Conservation (phyloP, 2,113 vertebrate genomes). For the Glareola pratincola region DNA sequence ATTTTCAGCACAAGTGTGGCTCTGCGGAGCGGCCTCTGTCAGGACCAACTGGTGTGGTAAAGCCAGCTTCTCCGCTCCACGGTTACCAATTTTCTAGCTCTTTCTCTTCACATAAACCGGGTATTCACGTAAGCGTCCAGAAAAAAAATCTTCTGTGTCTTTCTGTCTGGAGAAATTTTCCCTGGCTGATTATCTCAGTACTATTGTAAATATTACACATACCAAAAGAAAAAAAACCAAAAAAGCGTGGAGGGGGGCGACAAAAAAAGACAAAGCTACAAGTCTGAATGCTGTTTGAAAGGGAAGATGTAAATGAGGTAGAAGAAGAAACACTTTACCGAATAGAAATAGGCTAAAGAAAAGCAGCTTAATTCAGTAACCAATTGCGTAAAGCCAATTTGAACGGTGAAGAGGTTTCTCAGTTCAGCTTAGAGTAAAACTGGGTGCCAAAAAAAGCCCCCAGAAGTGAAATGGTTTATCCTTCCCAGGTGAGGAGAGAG, state of each 20-base stretch:
- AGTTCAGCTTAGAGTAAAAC: background rate
- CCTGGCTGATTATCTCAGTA: background rate
- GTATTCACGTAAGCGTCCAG: background rate
- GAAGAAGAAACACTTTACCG: background rate
- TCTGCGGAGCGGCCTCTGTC: background rate
- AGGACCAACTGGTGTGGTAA: background rate
- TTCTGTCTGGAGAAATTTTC: background rate
- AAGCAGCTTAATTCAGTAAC: constrained; percentile 11
- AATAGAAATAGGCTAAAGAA: background rate
- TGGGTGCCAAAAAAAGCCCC: rapidly evolving
- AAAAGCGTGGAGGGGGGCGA: no score
- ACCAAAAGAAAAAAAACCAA: background rate
- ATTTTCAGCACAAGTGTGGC: background rate
- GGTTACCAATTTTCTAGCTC: background rate
- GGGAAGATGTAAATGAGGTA: background rate
- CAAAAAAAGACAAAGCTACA: background rate
- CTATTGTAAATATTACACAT: background rate
- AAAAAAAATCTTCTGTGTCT: background rate
- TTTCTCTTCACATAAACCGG: background rate
- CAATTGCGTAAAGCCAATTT: background rate
- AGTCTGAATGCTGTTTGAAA: background rate
- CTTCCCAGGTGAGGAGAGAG: background rate
- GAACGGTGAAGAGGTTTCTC: background rate
- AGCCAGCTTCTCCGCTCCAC: background rate
- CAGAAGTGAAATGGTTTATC: background rate